phyloP scores from a whole-genome alignment of 2,888 invertebrate genomes.

The Lordiphosa fenestrarum region DNA sequence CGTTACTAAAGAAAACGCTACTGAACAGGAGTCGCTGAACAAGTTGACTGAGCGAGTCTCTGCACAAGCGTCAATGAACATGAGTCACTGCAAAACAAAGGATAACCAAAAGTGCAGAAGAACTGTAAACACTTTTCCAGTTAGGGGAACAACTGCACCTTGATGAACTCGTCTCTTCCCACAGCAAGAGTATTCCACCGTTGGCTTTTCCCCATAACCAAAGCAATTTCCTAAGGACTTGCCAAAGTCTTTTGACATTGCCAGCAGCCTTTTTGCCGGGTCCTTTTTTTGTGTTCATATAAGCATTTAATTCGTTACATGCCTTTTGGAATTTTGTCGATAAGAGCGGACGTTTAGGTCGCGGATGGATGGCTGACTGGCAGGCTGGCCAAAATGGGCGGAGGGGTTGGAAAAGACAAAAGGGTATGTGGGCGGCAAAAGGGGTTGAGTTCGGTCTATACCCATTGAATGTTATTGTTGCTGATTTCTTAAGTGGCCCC shows the following conservation, averaged over 20 bases:
- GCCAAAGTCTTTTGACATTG: constrained; percentile 56
- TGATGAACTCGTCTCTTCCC: constrained; percentile 15
- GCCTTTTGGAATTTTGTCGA: constrained; percentile 49
- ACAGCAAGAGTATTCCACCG: constrained; percentile 2
- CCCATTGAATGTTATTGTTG: constrained; percentile 48
- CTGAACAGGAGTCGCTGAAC: too few relatives aligned
- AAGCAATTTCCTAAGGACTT: constrained; percentile 7
- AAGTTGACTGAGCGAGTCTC: too few relatives aligned
- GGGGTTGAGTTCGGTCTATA: constrained; percentile 15
- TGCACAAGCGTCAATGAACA: too few relatives aligned
- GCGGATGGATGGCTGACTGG: constrained; percentile 18
- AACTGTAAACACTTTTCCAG: too few relatives aligned
- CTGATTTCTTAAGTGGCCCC: constrained; percentile 62
- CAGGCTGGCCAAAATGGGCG: constrained; percentile 4
- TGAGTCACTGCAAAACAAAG: not conserved
- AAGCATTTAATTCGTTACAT: constrained; percentile 58
- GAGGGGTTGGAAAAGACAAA: constrained; percentile 35
- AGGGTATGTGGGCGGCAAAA: constrained; percentile 11
- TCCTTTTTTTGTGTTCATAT: constrained; percentile 45
- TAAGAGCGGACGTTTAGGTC: constrained; percentile 42
- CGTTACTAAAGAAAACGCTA: too few relatives aligned
- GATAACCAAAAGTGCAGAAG: too few relatives aligned
- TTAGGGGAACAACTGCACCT: too few relatives aligned
- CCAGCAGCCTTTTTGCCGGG: constrained; percentile 24
- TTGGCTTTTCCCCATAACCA: not conserved